These are phyloP conservation scores for Oegoconia quadripuncta DNA, from an alignment of 2,888 invertebrate genomes.

Conservation along the genomic window DNA sequence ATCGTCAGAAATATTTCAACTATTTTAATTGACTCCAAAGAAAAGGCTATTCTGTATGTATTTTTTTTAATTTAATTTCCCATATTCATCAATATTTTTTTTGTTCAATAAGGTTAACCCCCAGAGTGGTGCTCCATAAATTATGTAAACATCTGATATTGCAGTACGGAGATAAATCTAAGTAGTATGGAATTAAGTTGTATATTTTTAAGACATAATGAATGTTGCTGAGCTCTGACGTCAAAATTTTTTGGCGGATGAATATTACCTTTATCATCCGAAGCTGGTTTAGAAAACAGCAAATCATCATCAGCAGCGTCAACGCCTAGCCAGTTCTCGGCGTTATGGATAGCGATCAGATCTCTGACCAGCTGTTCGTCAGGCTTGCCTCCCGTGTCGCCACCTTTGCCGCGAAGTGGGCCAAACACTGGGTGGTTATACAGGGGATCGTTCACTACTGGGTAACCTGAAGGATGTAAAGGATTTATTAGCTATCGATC, in stretches of 20 bases:
- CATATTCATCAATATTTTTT: too few relatives aligned
- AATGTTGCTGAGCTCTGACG: background rate
- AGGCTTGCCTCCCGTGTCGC: constrained; percentile 91
- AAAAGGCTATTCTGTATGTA: too few relatives aligned
- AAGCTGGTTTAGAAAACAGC: constrained; percentile 87
- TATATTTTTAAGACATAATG: background rate
- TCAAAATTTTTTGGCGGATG: too few relatives aligned
- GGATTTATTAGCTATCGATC: too few relatives aligned
- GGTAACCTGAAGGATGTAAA: too few relatives aligned
- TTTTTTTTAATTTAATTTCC: too few relatives aligned
- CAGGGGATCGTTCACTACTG: constrained; percentile 97
- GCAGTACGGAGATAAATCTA: too few relatives aligned
- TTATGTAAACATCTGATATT: too few relatives aligned
- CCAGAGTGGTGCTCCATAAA: too few relatives aligned
- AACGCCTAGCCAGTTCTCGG: constrained; percentile 95
- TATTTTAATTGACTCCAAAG: too few relatives aligned
- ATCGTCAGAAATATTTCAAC: too few relatives aligned
- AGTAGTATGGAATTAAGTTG: background rate
- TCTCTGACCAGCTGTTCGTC: constrained; percentile 93
- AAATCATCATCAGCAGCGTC: constrained; percentile 93
- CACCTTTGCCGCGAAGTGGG: constrained; percentile 92
- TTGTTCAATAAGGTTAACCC: too few relatives aligned
- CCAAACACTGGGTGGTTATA: constrained; percentile 99
- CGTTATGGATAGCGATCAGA: constrained; percentile 94
- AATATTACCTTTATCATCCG: constrained; percentile 81